Evolutionary conservation across 2,113 vertebrate genomes (phyloP), one percentile per base, ranked within the genome.

Genomic region (Phaetusa simplex): DNA sequence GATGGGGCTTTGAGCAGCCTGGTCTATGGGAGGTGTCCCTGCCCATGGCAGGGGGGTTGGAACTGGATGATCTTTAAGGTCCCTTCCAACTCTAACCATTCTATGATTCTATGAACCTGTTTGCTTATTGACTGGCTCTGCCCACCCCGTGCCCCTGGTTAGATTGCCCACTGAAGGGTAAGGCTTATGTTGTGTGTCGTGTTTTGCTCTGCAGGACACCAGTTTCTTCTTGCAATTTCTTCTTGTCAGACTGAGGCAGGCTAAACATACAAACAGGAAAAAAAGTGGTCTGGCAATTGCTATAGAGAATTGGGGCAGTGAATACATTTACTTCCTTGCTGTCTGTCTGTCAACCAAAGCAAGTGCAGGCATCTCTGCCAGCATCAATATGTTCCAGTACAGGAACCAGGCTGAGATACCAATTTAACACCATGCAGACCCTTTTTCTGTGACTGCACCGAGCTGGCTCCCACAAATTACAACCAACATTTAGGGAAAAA

Each of bases 101-200:
- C 40, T 65, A 14, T 30, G 64, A 14, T 43, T 42, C 19, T 11
- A 43, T 32, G 29, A 66, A 66, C 40, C 32, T 17, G 2, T 42
- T 79, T 64, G 14, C 67, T 94, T 42, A 36, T 4, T 23, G 43
- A 45, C 71, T 0, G 0, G 40, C 23, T 62, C 22, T 1, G 2
- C 10, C 56, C 1, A 0, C 40, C 9, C 0, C 2, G 14, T 53
- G 40, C 9, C 38, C 32, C 6, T 66, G 9, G 22, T 32, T 59
- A 73, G 40, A 13, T 53, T 38, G 36, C n/a, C 32, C 34, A 9
- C 27, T 18, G 47, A 86, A 76, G n/a, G 12, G 30, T 47, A 26
- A 85, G 34, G 49, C 19, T 62, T 43, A 12, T 26, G 29, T 5
- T 66, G 21, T 23, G 8, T 45, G 36, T 34, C 24, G 56, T 14